Base-by-base conservation (phyloP, 2,113 vertebrate genomes). In the Coregonus clupeaformis region DNA sequence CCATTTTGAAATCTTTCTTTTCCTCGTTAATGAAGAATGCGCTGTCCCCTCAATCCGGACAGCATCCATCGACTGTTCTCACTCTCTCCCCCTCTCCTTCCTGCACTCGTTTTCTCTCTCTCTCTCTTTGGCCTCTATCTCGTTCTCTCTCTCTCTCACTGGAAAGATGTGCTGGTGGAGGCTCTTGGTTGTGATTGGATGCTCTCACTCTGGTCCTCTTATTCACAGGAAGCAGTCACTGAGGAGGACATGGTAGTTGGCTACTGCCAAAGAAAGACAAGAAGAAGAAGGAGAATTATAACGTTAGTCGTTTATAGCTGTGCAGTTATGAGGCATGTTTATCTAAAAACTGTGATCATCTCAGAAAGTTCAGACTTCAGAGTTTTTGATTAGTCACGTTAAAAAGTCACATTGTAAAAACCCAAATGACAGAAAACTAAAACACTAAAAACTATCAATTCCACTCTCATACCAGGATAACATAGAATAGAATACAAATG, bases 31-130 rank as follows among this genome's bases (percentile, higher is more conserved):
- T 92, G 92, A 92, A 93, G 91, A 93, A 92, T 89, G 85, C 88
- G 91, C 91, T 91, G 92, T 88, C 91, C 91, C 91, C 84, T 93
- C 89, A 70, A 90, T 90, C 92, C 90, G 88, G 91, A 92, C 92
- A 93, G 92, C 92, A 92, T 94, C 93, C 93, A 94, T 94, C 91
- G 91, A 94, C 93, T 93, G 92, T 89, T 86, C 86, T 92, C 91
- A 85, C 90, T 85, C 78, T 89, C 91, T 83, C 86, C 86, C 85
- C 69, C 80, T 69, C 82, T 85, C 82, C 80, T 81, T 80, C 73
- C 80, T 88, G 78, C 80, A 6, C 69, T 68, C 72, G 66, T 67
- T 84, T 74, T 76, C 70, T 75, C 65, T 76, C 74, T 77, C 69
- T 74, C 63, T 76, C 71, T 80, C 76, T 77, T 78, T 62, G 68